A percentile compares a stretch with the other conserved stretches of the same genome.
Conservation (phyloP, 2,113 vertebrate genomes). For the Prochilodus magdalenae region DNA sequence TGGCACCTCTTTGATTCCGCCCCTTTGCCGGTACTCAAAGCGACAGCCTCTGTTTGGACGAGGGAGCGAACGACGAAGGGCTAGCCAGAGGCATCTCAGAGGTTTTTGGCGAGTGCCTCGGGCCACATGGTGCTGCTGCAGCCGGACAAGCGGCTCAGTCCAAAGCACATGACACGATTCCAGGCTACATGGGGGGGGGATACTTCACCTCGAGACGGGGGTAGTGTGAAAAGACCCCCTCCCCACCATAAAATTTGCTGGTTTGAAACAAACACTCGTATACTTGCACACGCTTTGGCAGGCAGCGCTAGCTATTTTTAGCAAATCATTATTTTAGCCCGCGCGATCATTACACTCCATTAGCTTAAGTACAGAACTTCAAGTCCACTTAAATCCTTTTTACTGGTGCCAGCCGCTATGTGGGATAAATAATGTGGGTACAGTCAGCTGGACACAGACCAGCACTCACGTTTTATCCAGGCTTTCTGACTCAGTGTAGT, state of each 20-base stretch:
- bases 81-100: constrained; percentile 19
- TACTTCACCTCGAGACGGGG: constrained; percentile 37
- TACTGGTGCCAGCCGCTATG: neutral
- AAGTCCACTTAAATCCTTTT: neutral
- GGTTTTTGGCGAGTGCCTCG: constrained; percentile 28
- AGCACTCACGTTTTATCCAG: neutral
- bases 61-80: constrained; percentile 27
- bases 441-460: neutral
- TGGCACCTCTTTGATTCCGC: constrained; percentile 48
- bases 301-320: constrained; percentile 11
- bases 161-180: constrained; percentile 39
- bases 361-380: neutral
- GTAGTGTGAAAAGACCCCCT: constrained; percentile 45
- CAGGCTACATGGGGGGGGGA: constrained; percentile 40
- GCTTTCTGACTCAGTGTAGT: neutral
- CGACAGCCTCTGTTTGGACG: constrained; percentile 26
- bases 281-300: neutral
- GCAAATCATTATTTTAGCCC: constrained; percentile 13
- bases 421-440: neutral
- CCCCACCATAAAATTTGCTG: constrained; percentile 14
- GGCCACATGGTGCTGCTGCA: constrained; percentile 43
- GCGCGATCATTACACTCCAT: constrained; percentile 1
- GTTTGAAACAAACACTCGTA: neutral
- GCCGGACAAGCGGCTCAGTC: constrained; percentile 44
- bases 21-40: constrained; percentile 46